Evolutionary conservation across 1,140 invertebrate species (phyloP), one percentile per base, ranked within the genome.

Genomic region (Apocrypta bakeri): DNA sequence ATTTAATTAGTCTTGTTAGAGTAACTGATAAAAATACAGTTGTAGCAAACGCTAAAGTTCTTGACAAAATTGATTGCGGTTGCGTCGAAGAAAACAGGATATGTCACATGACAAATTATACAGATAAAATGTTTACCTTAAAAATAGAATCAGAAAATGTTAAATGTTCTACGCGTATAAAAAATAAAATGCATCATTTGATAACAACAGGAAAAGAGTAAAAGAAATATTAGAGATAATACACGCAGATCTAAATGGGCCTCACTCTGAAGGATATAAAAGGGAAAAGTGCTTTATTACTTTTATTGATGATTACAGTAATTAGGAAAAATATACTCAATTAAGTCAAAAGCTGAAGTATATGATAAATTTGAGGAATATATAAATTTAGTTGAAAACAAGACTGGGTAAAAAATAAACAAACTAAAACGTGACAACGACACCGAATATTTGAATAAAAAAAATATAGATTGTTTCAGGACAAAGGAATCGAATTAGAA

Each of bases 371-470:
- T 74, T 21, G 25, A 11, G 11, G 17, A 31, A 12, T 74, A 74
- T 42, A 48, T 74, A 1, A 42, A 74, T 74, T 21, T 24, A 42
- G 9, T 21, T 74, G 72, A 48, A 21, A 74, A 74, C 33, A 69
- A 29, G 33, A 33, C 68, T 14, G 68, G 68, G 0, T 12, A 69
- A 17, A 37, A 31, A 69, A 33, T 69, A 8, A 33, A 33, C 12
- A 37, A 85, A 83, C 69, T 90, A 42, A 87, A 87, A 77, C 91
- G 89, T 85, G 89, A 92, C 82, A 91, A 90, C 84, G 90, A 89
- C 17, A 90, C 11, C 79, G 88, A 85, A 86, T 90, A 87, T 89
- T 85, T 88, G 73, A 88, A 88, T 88, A 40, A 27, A 17, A 66
- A 79, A 25, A 86, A 75, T 73, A 85, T 66, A 56, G 83, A 1